Base-by-base conservation (phyloP, 2,888 invertebrate species). In the Nasonia oneida region DNA sequence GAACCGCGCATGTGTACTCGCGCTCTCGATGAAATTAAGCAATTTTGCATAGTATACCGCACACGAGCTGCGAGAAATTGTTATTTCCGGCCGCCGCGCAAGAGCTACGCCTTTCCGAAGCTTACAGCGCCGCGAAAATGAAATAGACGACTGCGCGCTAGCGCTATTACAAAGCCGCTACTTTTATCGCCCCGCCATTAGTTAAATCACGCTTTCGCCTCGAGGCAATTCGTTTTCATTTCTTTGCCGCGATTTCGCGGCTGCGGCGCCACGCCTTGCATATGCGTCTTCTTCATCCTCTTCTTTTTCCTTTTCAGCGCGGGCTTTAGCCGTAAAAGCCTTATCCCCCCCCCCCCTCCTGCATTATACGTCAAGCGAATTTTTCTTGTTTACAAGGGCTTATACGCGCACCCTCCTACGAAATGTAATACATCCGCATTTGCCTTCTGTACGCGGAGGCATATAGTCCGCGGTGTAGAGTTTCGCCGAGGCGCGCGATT, bases 141-240 rank as follows among this genome's bases (percentile, higher is more conserved):
- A 73, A 73, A 73, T 78, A 78, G 57, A 81, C 87, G 53, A 80
- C 39, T 71, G 67, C 61, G 33, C 47, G 47, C n/a, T 0, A 3
- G 73, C 15, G 37, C n/a, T 70, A 79, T 70, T 78, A 53, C 23
- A 61, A 39, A 33, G n/a, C 61, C 39, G 15, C 6, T 61, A 61
- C 42, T 78, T 83, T 83, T 78, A 83, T 77, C 70, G 57, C 53
- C 42, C 61, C 3, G 8, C 71, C 61, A 78, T 83, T 83, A 83
- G 83, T 83, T 85, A 85, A 85, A 85, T 86, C 73, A 71, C 74
- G 76, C 53, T 84, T 88, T 86, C 79, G 81, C 81, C 85, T 82
- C 70, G 77, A 47, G 74, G 87, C 88, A 87, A 88, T 88, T 89
- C 87, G 70, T 87, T 87, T 88, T 87, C 83, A 88, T 88, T 87